phyloP scores from a whole-genome alignment of 1,140 invertebrate species.

The Zophobas morio region DNA sequence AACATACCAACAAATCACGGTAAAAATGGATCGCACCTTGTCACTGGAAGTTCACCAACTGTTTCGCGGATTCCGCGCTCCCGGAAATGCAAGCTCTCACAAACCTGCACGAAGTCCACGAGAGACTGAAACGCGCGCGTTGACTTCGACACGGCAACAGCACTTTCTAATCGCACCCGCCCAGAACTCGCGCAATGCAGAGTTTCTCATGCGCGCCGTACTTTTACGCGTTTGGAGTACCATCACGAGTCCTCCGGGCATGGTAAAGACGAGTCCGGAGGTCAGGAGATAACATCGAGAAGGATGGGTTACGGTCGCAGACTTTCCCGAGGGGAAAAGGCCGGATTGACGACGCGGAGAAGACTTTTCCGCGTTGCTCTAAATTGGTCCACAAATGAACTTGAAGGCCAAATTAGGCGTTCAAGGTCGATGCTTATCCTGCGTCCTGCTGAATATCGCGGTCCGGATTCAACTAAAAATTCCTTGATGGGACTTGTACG shows the following conservation, averaged over 20 bases:
- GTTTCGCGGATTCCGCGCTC: slow-evolving; percentile 37
- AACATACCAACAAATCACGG: slow-evolving; percentile 27
- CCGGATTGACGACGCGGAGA: neutral
- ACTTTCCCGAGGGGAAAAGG: no score
- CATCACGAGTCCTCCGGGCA: neutral
- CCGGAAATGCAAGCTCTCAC: slow-evolving; percentile 21
- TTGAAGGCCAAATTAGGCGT: neutral
- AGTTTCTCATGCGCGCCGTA: slow-evolving; percentile 52
- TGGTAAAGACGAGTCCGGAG: neutral
- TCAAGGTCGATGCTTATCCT: neutral
- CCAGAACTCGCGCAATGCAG: slow-evolving; percentile 52
- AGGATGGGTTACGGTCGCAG: no score
- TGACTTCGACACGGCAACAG: slow-evolving; percentile 42
- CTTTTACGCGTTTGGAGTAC: slow-evolving; percentile 29
- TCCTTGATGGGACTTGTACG: no score
- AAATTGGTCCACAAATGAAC: neutral
- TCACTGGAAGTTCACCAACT: slow-evolving; percentile 49
- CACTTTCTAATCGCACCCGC: slow-evolving; percentile 57
- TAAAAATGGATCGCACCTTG: slow-evolving; percentile 37
- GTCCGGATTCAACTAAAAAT: neutral
- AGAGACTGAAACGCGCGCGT: slow-evolving; percentile 51
- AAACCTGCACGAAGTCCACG: slow-evolving; percentile 14
- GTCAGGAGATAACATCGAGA: neutral
- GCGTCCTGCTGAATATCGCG: neutral
- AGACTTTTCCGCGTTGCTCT: neutral